These are phyloP conservation scores for Pseudonaja textilis DNA, from an alignment of 2,113 vertebrate genomes.

Conservation along the genomic window DNA sequence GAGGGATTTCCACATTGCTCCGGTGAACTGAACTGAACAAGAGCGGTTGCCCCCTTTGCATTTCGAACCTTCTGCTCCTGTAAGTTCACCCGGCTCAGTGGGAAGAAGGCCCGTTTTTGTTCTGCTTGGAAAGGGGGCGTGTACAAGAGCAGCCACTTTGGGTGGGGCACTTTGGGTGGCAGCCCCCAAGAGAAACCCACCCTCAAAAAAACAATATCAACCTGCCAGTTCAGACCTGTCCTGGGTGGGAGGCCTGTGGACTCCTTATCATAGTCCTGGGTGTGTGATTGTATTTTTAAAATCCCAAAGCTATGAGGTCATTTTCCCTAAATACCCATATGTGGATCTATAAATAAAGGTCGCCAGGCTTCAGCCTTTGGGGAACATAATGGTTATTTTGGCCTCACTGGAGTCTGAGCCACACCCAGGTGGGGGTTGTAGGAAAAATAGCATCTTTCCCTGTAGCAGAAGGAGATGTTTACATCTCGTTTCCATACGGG, in stretches of 20 bases:
- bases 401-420: slow-evolving; percentile 62
- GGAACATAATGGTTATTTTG: slow-evolving; percentile 70
- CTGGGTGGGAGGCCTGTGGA: not conserved
- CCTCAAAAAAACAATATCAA: too few species aligned
- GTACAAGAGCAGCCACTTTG: not conserved
- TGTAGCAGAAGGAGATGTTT: slow-evolving; percentile 54
- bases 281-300: slow-evolving; percentile 20
- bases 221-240: not conserved
- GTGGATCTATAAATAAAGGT: slow-evolving; percentile 67
- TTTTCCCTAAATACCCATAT: slow-evolving; percentile 70
- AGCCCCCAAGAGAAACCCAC: not conserved
- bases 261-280: not conserved
- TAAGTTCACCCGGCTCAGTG: not conserved
- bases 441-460: slow-evolving; percentile 68
- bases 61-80: too few species aligned
- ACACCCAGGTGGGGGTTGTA: slow-evolving; percentile 68
- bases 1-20: too few species aligned
- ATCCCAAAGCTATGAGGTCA: slow-evolving; percentile 42
- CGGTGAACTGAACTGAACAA: not conserved
- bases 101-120: not conserved
- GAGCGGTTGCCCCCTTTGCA: not conserved
- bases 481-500: slow-evolving; percentile 28
- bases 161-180: too few species aligned
- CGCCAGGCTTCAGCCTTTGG: slow-evolving; percentile 67
- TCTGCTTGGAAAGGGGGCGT: not conserved